Evolutionary conservation across 2,888 invertebrate genomes (phyloP), one percentile per base, ranked within the genome.

Genomic region (Microctonus hyperodae): DNA sequence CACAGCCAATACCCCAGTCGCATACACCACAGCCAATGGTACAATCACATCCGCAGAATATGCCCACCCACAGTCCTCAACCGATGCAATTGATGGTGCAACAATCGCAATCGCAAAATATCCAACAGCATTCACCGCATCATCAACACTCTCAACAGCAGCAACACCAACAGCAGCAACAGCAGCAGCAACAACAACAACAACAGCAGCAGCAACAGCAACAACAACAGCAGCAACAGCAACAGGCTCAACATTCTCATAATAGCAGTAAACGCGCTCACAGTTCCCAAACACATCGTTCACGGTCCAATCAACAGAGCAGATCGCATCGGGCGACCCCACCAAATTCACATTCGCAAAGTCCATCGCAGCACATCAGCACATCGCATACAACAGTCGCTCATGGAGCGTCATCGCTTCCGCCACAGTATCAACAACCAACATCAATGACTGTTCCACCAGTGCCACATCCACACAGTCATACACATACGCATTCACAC

Each of bases 251-350:
- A 31, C 85, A n/a, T 77, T 79, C 82, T 56, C 84, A 81, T 65
- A 81, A 80, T 7, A 79, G 81, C 31, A 82, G 79, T 56, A 83
- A 83, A 61, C 74, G 83, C 56, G 76, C 79, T 0, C 82, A 82
- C 25, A 73, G 79, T 3, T 83, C 83, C 0, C 83, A 83, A 58
- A 80, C 78, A 20, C 83, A 83, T 37, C 76, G 82, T 20, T 82
- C 82, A 0, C 75, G 83, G 20, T 81, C 83, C 2, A 76, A 78
- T 1, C 83, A 83, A 22, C 83, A 83, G 58, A 73, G 70, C 35
- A 78, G 76, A 16, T 81, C 83, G 1, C 83, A 83, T 64, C 78
- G 83, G 9, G 76, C 76, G 3, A 83, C 83, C 0, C 83, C 83
- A 1, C 83, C 83, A 0, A 72, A 79, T 0, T 69, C 75, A 0